Evolutionary conservation across 2,113 vertebrate species (phyloP).

Genomic region (Psittacula cyanocephala): DNA sequence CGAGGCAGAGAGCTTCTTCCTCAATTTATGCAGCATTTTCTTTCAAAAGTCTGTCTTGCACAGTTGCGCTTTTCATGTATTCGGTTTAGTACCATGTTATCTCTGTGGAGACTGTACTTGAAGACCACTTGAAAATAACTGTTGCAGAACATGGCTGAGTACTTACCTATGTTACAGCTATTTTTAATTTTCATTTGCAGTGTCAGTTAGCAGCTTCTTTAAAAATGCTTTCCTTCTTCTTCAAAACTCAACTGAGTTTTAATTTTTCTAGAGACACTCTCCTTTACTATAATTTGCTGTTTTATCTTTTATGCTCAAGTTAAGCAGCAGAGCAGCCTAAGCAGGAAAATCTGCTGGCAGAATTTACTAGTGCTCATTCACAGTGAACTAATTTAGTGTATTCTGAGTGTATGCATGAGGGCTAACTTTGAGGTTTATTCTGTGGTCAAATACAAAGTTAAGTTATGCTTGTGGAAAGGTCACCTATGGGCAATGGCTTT

Average conservation of each 20-base stretch:
- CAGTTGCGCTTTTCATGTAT: background rate
- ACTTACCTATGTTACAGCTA: background rate
- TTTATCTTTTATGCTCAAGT: background rate
- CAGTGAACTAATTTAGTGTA: background rate
- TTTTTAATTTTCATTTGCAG: background rate
- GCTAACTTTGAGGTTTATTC: background rate
- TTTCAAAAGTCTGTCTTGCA: slow-evolving; percentile 7
- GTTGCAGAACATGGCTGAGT: background rate
- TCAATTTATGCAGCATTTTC: slow-evolving; percentile 20
- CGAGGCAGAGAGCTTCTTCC: background rate
- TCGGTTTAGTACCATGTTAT: background rate
- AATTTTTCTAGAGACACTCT: background rate
- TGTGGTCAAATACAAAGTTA: background rate
- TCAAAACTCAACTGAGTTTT: background rate
- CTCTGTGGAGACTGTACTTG: background rate
- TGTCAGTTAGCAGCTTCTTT: background rate
- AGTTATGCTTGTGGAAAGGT: background rate
- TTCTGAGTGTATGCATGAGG: background rate
- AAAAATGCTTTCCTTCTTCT: background rate
- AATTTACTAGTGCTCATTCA: background rate
- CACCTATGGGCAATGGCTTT: background rate
- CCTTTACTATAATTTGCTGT: background rate
- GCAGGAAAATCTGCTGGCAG: background rate
- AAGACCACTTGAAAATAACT: slow-evolving; percentile 38
- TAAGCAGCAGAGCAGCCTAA: background rate